phyloP scores from a whole-genome alignment of 2,888 invertebrate species.

The Caenorhabditis wallacei region DNA sequence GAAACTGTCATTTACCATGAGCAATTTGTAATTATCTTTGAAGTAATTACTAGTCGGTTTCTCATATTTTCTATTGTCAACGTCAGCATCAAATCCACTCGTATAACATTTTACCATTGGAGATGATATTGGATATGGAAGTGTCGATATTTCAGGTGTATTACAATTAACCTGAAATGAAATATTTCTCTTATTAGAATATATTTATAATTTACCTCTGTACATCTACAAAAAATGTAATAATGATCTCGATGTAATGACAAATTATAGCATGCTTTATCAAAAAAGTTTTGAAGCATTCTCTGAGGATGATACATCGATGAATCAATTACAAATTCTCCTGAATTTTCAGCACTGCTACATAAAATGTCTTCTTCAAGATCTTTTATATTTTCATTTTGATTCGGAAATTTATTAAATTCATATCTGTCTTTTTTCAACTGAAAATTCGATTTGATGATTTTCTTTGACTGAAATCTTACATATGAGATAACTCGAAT shows the following conservation, averaged over 20 bases:
- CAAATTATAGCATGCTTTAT: conserved; percentile 10
- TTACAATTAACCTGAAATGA: conserved; percentile 10
- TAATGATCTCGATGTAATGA: conserved; percentile 19
- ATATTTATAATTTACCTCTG: background rate
- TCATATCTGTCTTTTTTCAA: conserved; percentile 10
- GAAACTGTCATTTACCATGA: conserved; percentile 7
- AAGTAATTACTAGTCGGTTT: background rate
- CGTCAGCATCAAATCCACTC: conserved; percentile 14
- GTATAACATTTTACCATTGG: conserved; percentile 13
- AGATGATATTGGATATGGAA: conserved; percentile 15
- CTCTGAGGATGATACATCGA: conserved; percentile 9
- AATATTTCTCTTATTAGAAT: background rate
- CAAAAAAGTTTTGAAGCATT: conserved; percentile 19
- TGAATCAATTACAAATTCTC: conserved; percentile 8
- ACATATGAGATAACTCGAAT: conserved; percentile 22
- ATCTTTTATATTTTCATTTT: conserved; percentile 13
- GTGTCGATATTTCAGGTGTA: background rate
- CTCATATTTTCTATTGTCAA: conserved; percentile 7
- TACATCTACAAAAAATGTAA: conserved; percentile 24
- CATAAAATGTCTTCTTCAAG: background rate
- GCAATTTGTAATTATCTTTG: background rate
- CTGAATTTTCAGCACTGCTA: background rate
- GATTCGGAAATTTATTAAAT: conserved; percentile 10
- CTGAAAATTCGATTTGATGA: background rate
- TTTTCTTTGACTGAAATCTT: background rate